Evolutionary conservation across 2,888 invertebrate species (phyloP), one percentile per base, ranked within the genome.

Genomic region (Dioctria linearis): DNA sequence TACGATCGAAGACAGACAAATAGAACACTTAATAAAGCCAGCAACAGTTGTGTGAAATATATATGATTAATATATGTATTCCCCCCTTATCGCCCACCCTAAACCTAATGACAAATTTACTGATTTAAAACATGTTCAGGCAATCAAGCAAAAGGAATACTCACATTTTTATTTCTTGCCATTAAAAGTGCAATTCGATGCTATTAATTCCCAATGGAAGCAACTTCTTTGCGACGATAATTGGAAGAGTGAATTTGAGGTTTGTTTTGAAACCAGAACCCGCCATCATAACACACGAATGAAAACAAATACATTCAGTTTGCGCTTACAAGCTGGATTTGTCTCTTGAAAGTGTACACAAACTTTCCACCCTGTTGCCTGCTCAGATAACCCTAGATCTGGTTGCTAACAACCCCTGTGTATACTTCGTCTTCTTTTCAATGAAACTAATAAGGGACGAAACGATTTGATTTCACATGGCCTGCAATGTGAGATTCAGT

Each of bases 241-340:
- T 66, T 66, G 66, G 66, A 40, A 40, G 11, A 40, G 5, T 42
- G 42, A 66, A 57, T 57, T 54, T 73, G 73, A 65, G 79, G 81
- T 81, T 81, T 81, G 80, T 81, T 81, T 81, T 81, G 81, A 80
- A 81, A 81, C 78, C 78, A 76, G 78, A 81, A 81, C 80, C 80
- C 46, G 78, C 81, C 80, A 78, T 71, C 80, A 80, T 80, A 81
- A 81, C 40, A 81, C 40, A 78, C 54, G 9, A 8, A 46, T 39
- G 43, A 43, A 46, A 76, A 43, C 40, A 78, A 39, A 78, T 78
- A 78, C 61, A 66, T 66, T 13, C 40, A 57, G 6, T 73, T 25
- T 25, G 25, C 25, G 13, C 59, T 43, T 54, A 54, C 54, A 54
- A 11, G 54, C 57, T 57, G 42, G 57, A 73, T 73, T 43, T 40